Base-by-base conservation (phyloP, 2,888 invertebrate genomes). In the Deroplatys truncata region DNA sequence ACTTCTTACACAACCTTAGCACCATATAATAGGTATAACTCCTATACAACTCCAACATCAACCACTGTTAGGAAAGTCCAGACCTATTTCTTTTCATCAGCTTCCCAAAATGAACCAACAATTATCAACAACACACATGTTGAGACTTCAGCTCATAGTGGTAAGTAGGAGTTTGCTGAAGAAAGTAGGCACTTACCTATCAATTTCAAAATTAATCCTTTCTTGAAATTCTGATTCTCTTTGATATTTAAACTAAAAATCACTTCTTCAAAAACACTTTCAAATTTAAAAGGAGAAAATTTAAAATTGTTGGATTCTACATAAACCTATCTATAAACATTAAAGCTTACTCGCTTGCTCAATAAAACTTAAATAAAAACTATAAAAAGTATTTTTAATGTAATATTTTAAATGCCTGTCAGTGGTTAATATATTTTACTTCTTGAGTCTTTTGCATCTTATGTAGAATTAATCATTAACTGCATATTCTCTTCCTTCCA, bases 101-200 rank as follows among this genome's bases (percentile, higher is more conserved):
- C 90, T 31, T 82, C 86, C 49, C 90, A 91, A 83, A 92, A 92
- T 92, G 93, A 93, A 89, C 91, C 91, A 85, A 93, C 93, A 90
- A 91, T 91, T 43, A 94, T 84, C 87, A 86, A 28, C 87, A 88
- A 85, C 43, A 82, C 82, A 28, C 89, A 49, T 82, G 88, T 72
- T 28, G 82, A 49, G 84, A 43, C 85, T 82, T 84, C 88, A 89
- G 72, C 85, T 43, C 8, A 49, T 35, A 84, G 83, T 86, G 90
- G 90, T 90, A 90, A 90, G 90, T 90, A 88, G 29, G 31, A 72
- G 56, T 72, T 72, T 72, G 56, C 56, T 20, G 56, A 72, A 72
- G 56, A 72, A 25, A 72, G 4, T 25, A 43, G 43, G n/a, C 9
- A 84, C 84, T 84, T 84, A 3, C 2, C 28, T 28, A 25, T 84